Conservation (phyloP, 2,888 invertebrate genomes). For the Baronia brevicornis region DNA sequence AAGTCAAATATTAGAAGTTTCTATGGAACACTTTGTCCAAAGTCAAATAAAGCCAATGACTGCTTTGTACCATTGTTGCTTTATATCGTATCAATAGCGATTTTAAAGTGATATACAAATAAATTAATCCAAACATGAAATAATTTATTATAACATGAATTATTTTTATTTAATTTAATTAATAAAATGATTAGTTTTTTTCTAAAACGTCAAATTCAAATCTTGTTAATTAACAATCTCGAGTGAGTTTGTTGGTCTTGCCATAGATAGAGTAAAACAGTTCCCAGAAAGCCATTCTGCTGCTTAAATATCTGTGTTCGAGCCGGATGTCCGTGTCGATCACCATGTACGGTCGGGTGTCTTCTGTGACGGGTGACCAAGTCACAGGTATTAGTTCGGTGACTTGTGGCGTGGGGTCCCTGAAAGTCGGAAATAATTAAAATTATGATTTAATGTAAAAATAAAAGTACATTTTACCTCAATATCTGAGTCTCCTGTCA, state of each 20-base stretch:
- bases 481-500: neutral
- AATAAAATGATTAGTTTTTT: constrained; percentile 3
- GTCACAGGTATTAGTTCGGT: constrained; percentile 39
- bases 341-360: constrained; percentile 43
- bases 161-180: no score
- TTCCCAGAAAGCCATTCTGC: constrained; percentile 64
- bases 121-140: no score
- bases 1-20: no score
- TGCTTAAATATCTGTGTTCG: constrained; percentile 41
- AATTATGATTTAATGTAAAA: constrained; percentile 1
- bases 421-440: constrained; percentile 25
- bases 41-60: constrained; percentile 14
- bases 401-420: constrained; percentile 48
- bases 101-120: no score
- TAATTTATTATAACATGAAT: no score
- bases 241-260: constrained; percentile 36
- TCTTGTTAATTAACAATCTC: no score
- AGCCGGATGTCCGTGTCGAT: constrained; percentile 45
- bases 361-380: constrained; percentile 40
- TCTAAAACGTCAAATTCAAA: constrained; percentile 18
- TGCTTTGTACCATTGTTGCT: constrained; percentile 4
- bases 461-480: neutral
- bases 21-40: no score
- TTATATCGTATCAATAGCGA: constrained; percentile 1
- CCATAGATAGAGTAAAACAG: constrained; percentile 54